Conservation (phyloP, 1,140 invertebrate species). For the Drosophila pseudoobscura region DNA sequence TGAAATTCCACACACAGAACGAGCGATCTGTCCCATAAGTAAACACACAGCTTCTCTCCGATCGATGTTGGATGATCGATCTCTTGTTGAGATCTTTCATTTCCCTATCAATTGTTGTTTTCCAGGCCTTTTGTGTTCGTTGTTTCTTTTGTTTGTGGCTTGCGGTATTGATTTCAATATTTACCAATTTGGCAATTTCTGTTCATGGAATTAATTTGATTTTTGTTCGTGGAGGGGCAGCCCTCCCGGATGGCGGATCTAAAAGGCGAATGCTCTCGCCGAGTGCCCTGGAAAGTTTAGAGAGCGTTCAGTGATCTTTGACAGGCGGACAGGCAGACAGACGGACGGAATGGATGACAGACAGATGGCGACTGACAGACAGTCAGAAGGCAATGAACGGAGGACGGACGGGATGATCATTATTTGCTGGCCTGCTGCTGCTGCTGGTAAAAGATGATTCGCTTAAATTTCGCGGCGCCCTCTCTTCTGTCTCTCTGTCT, state of each 20-base stretch:
- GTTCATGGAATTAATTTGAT: conserved; percentile 55
- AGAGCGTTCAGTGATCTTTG: conserved; percentile 67
- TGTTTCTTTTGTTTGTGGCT: conserved; percentile 11
- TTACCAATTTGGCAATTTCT: conserved; percentile 65
- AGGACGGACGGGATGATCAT: conserved; percentile 6
- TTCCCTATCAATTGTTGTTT: conserved; percentile 37
- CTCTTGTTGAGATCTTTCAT: conserved; percentile 4
- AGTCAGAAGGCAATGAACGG: conserved; percentile 67
- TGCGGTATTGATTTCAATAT: conserved; percentile 67
- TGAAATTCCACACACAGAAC: too few species aligned
- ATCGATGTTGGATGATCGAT: conserved; percentile 26
- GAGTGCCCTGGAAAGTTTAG: conserved; percentile 40
- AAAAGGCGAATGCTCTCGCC: conserved; percentile 55
- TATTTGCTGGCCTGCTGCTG: conserved; percentile 20
- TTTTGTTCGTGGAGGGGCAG: conserved; percentile 14
- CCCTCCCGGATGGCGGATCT: conserved; percentile 19
- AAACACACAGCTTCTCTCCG: conserved; percentile 7
- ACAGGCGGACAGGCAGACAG: conserved; percentile 31
- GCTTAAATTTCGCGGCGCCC: conserved; percentile 37
- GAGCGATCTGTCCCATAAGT: not conserved
- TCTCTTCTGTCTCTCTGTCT: not conserved
- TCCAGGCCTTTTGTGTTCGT: conserved; percentile 30
- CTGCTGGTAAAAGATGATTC: conserved; percentile 46
- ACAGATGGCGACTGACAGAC: not conserved
- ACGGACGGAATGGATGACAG: conserved; percentile 4